Evolutionary conservation across 2,888 invertebrate species (phyloP), one percentile per base, ranked within the genome.

Genomic region (Tineola bisselliella): DNA sequence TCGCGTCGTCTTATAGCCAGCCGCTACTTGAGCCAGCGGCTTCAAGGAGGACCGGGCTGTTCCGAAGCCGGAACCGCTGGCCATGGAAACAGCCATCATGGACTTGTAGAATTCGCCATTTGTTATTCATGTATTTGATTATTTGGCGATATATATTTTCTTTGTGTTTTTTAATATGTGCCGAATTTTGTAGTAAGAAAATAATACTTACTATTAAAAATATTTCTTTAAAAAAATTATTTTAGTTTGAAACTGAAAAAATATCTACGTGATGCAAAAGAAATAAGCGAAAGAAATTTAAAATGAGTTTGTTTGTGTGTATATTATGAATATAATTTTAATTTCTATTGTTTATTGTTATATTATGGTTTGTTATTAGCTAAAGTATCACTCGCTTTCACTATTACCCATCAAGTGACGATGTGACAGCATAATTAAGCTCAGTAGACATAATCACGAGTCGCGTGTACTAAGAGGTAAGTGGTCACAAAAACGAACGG

Each of bases 371-470:
- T 76, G 77, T 80, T 74, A 81, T 81, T 79, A 79, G 56, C n/a
- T n/a, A 1, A 67, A 67, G 76, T 75, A 78, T 72, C 66, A 73
- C 71, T 75, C 73, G 76, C 86, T 87, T 87, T 87, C 86, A 84
- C 86, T 83, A 78, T 76, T 73, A 69, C 74, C 73, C 79, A 77
- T 82, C 81, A 78, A 79, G 79, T 76, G 83, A 78, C 81, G 79
- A 79, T 81, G 75, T 82, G 86, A 86, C 84, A 84, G 81, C 79
- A 81, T 86, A 87, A 87, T 87, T 87, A 86, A 83, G 80, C 81
- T 15, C 56, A 56, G 78, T 75, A 77, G 75, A 79, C 75, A 79
- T 76, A 82, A 82, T 80, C 83, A 81, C 77, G 78, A 72, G 75
- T 78, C 79, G 76, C 81, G 77, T 77, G 77, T 71, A 71, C 66